These are phyloP conservation scores for Pseudococcus jackbeardsleyi DNA, from an alignment of 2,888 invertebrate genomes.

Conservation along the genomic window DNA sequence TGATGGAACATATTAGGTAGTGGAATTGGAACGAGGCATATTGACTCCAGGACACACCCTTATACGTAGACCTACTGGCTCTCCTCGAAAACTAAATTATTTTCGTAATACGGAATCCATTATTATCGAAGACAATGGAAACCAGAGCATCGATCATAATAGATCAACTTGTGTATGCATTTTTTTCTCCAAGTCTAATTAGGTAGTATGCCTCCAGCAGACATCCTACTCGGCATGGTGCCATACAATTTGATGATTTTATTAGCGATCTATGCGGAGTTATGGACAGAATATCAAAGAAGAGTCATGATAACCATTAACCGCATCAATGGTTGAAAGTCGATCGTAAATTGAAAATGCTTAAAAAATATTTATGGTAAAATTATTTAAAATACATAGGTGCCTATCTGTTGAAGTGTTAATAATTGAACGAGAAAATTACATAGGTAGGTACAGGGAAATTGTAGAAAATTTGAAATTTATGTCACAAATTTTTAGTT, in stretches of 20 bases:
- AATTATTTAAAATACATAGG: too few species aligned
- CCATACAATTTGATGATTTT: conserved; percentile 18
- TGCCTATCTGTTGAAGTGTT: too few species aligned
- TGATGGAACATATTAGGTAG: not conserved
- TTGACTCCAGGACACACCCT: conserved; percentile 28
- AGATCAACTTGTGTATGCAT: not conserved
- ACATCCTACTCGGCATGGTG: not conserved
- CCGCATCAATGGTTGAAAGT: too few species aligned
- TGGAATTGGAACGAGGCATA: conserved; percentile 11
- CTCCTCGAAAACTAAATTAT: conserved; percentile 12
- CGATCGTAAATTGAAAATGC: too few species aligned
- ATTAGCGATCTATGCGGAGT: not conserved
- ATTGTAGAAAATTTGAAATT: too few species aligned
- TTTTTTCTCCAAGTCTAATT: not conserved
- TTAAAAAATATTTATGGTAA: too few species aligned
- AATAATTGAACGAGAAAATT: too few species aligned
- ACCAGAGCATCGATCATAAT: conserved; percentile 49
- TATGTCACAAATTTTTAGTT: too few species aligned
- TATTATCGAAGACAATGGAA: conserved; percentile 38
- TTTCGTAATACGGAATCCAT: conserved; percentile 27
- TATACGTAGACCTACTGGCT: not conserved
- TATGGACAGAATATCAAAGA: not conserved
- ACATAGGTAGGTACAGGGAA: too few species aligned
- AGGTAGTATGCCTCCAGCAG: not conserved
- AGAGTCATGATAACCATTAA: too few species aligned